phyloP scores from a whole-genome alignment of 2,797 vertebrate genomes.

The Dromococcyx pavoninus region DNA sequence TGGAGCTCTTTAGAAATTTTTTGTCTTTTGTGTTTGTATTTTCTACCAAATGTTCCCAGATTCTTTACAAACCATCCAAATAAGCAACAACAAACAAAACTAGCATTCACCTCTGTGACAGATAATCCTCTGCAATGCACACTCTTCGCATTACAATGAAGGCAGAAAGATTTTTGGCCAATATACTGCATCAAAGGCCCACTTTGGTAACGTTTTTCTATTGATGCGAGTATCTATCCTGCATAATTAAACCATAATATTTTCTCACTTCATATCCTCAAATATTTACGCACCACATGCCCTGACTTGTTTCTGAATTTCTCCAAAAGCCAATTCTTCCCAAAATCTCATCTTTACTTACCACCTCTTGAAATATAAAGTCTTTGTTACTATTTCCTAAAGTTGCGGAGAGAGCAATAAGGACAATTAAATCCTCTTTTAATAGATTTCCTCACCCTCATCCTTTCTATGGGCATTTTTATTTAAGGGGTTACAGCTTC shows the following conservation, averaged over 20 bases:
- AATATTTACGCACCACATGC: background rate
- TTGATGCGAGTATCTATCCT: background rate
- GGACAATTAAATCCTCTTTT: background rate
- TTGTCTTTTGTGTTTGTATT: background rate
- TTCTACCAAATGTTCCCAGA: background rate
- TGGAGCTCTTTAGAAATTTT: background rate
- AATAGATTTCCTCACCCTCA: background rate
- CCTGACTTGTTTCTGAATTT: background rate
- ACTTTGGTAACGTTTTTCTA: background rate
- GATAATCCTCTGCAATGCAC: background rate
- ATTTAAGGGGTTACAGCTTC: background rate
- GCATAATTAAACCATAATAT: background rate
- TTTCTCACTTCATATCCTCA: background rate
- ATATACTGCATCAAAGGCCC: background rate
- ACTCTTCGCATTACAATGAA: background rate
- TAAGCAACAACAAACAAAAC: background rate
- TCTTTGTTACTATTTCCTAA: background rate
- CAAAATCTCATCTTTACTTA: background rate
- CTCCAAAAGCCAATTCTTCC: background rate
- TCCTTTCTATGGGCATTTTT: background rate
- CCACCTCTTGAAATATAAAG: background rate
- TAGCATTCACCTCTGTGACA: background rate
- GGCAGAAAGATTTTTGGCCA: background rate
- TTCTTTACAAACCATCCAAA: background rate
- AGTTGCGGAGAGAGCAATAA: background rate